Percentiles rank a stretch among this genome's conserved stretches.
phyloP scores from a whole-genome alignment of 2,113 vertebrate genomes.

The Vimba vimba region DNA sequence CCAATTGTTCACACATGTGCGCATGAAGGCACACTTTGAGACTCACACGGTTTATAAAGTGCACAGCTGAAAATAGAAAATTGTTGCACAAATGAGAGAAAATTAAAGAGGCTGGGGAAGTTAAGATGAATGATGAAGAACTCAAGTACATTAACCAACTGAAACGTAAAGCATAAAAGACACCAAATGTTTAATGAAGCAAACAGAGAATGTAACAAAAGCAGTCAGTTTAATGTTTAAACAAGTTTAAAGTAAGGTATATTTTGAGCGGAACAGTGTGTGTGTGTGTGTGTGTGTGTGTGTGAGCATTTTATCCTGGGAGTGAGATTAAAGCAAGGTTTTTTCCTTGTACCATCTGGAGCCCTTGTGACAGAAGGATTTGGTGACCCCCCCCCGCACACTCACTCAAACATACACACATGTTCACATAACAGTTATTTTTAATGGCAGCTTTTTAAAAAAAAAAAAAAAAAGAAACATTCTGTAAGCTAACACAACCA shows the following conservation, averaged over 20 bases:
- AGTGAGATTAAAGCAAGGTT: conserved; percentile 38
- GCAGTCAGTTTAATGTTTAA: neutral
- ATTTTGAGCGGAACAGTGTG: neutral
- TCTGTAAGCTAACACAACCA: conserved; percentile 2
- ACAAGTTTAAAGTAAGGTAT: neutral
- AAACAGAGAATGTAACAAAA: neutral
- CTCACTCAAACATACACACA: conserved; percentile 9
- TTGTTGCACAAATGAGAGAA: neutral
- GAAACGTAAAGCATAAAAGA: neutral
- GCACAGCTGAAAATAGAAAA: neutral
- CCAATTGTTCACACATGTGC: neutral
- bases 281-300: neutral
- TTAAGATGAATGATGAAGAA: neutral
- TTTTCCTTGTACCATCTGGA: conserved; percentile 24
- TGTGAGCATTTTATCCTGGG: conserved; percentile 5
- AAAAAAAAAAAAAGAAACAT: neutral
- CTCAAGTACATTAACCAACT: neutral
- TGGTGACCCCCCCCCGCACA: neutral
- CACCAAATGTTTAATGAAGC: neutral
- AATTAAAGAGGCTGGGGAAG: neutral
- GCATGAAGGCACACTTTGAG: neutral
- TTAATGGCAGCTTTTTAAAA: neutral
- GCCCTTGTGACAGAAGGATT: conserved; percentile 19
- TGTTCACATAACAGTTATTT: conserved; percentile 10
- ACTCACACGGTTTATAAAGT: neutral